Conservation (phyloP, 2,888 invertebrate species). For the Drosophila hamatofila region DNA sequence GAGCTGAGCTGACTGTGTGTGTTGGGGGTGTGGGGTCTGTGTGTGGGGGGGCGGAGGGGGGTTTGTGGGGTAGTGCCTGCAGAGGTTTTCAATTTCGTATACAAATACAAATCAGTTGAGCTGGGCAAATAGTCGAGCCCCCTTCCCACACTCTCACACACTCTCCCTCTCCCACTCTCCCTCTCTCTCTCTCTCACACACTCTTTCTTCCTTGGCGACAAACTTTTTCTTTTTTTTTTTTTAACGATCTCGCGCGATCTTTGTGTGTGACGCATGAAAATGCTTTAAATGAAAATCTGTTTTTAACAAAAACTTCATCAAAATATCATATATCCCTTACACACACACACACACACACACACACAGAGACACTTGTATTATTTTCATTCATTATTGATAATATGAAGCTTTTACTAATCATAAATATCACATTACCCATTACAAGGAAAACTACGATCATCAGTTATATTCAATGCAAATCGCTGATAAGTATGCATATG, state of each 20-base stretch:
- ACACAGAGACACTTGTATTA: not conserved
- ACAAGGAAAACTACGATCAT: not conserved
- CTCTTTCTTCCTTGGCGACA: not conserved
- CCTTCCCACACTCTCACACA: not conserved
- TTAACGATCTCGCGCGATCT: constrained; percentile 13
- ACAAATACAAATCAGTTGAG: constrained; percentile 40
- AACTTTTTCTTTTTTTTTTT: too few relatives aligned
- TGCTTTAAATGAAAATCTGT: constrained; percentile 42
- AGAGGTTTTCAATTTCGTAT: constrained; percentile 45
- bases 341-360: not conserved
- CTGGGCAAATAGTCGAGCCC: constrained; percentile 30
- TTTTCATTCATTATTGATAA: constrained; percentile 2
- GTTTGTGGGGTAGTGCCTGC: not conserved
- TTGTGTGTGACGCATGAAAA: constrained; percentile 30
- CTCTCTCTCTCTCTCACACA: not conserved
- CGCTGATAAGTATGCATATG: not conserved
- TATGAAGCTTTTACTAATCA: not conserved
- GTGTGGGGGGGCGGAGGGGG: not conserved
- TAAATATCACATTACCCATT: constrained; percentile 23
- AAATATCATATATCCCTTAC: constrained; percentile 38
- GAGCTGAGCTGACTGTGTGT: not conserved
- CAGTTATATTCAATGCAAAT: not conserved
- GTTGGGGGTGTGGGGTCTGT: not conserved
- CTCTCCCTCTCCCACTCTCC: too few relatives aligned
- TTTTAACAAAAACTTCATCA: constrained; percentile 19